Evolutionary conservation across 2,888 invertebrate genomes (phyloP), one percentile per base, ranked within the genome.

Genomic region (Pristionchus arcanus): DNA sequence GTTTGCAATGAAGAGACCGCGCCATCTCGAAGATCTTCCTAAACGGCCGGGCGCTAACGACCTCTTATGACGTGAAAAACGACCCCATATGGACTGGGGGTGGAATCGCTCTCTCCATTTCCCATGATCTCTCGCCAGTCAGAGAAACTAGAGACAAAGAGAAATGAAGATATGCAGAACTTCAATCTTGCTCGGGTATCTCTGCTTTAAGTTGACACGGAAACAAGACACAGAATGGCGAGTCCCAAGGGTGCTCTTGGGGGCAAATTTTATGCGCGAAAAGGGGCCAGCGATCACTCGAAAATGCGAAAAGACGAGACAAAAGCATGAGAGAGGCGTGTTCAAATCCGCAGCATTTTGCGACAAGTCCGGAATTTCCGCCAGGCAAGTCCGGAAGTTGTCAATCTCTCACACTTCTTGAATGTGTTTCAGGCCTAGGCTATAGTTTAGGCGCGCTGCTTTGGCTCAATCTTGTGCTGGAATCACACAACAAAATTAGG

Each of bases 201-300:
- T 16, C 25, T 66, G n/a, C 15, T 68, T 21, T n/a, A 28, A 81
- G 81, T 81, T 81, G 81, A 81, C 81, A 81, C 42, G 81, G 81
- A 81, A 81, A 49, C 81, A 53, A n/a, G 81, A 34, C 28, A 25
- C 7, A 16, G 49, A 49, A 16, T 25, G 81, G 49, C 7, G 81
- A 28, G 9, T 49, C 81, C 81, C 81, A 42, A 81, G 81, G 49
- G 81, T 21, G n/a, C n/a, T 25, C 63, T 63, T 25, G 63, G 25
- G 59, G 63, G 25, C n/a, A 25, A n/a, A n/a, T n/a, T 63, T 63
- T 63, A 25, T 25, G 63, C n/a, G 25, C 63, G 63, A 63, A 63
- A 63, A 11, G n/a, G 63, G 63, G 63, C 28, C 68, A 68, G 31
- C 31, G 68, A 68, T 68, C 68, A 34, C 68, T 11, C 21, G 37